phyloP scores from a whole-genome alignment of 2,113 vertebrate species.

The Piliocolobus tephrosceles region DNA sequence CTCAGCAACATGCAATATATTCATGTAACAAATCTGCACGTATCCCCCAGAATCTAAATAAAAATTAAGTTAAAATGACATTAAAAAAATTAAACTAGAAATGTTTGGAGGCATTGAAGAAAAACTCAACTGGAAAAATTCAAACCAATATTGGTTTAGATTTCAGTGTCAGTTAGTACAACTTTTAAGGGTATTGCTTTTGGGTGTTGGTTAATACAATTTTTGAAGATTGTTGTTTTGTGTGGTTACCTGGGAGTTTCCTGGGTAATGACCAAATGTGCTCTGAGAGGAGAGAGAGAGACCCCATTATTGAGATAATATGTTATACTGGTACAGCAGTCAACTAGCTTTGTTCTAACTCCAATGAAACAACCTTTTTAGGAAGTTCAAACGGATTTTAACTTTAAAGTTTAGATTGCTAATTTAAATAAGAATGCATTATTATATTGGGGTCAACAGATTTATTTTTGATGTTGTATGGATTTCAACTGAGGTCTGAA shows the following conservation, averaged over 20 bases:
- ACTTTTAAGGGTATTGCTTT: neutral
- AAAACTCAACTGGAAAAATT: neutral
- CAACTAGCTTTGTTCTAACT: neutral
- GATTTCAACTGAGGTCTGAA: neutral
- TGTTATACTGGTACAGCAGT: neutral
- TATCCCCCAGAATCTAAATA: too few relatives aligned
- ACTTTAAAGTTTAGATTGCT: neutral
- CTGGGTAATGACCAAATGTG: neutral
- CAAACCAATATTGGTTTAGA: neutral
- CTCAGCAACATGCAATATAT: too few relatives aligned
- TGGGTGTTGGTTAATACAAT: neutral
- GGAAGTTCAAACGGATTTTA: constrained; percentile 10
- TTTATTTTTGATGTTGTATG: constrained; percentile 6
- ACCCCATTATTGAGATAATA: neutral
- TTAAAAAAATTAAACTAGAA: neutral
- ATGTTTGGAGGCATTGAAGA: neutral
- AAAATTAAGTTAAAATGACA: too few relatives aligned
- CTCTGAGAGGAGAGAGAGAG: neutral
- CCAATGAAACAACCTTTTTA: neutral
- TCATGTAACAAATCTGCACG: too few relatives aligned
- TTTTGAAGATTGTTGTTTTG: neutral
- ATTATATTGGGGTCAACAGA: neutral
- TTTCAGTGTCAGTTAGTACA: neutral
- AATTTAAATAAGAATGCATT: constrained; percentile 20
- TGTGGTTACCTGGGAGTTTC: neutral